phyloP scores from a whole-genome alignment of 2,888 invertebrate genomes.

The Phymatocera aterrima region DNA sequence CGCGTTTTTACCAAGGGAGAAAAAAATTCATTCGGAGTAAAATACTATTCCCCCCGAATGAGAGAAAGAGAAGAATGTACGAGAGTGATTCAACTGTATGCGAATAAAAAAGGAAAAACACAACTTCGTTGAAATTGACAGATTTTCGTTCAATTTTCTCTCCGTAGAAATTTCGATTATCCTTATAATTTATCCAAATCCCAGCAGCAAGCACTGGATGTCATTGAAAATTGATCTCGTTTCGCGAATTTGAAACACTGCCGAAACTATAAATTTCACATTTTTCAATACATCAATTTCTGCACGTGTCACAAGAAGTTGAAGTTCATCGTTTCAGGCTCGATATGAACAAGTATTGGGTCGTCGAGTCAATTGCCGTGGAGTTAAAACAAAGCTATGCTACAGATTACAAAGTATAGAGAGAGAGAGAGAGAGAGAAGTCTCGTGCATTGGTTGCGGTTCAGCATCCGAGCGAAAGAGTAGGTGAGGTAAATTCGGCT shows the following conservation, averaged over 20 bases:
- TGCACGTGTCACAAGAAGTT: too few relatives aligned
- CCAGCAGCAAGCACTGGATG: too few relatives aligned
- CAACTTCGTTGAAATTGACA: slow-evolving; percentile 40
- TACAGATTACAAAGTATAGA: not conserved
- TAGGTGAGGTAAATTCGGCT: slow-evolving; percentile 41
- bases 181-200: too few relatives aligned
- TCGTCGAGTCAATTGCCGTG: slow-evolving; percentile 30
- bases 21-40: not conserved
- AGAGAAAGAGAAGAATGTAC: slow-evolving; percentile 28
- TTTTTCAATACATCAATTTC: too few relatives aligned
- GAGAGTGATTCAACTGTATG: slow-evolving; percentile 43
- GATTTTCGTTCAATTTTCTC: too few relatives aligned
- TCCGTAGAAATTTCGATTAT: too few relatives aligned
- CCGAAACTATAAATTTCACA: too few relatives aligned
- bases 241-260: too few relatives aligned
- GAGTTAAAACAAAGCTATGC: slow-evolving; percentile 19
- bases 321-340: not conserved
- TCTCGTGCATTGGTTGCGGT: not conserved
- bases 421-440: not conserved
- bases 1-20: not conserved
- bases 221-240: too few relatives aligned
- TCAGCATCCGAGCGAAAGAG: slow-evolving; percentile 8
- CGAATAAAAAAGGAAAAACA: slow-evolving; percentile 47
- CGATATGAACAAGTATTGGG: not conserved
- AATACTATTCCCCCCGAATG: not conserved